These are phyloP conservation scores for Mimachlamys varia DNA, from an alignment of 2,888 invertebrate genomes.

Conservation along the genomic window DNA sequence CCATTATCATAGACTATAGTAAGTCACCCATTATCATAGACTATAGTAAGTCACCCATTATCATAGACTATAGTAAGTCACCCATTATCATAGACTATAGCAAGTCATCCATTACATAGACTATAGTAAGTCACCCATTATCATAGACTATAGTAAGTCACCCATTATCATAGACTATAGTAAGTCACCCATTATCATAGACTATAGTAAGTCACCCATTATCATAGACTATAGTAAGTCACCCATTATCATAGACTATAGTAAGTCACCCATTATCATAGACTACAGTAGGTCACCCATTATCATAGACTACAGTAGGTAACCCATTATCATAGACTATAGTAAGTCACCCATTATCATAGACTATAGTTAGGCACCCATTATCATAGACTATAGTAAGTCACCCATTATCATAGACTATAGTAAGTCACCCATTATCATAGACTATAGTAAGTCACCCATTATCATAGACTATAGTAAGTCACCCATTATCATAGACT, in stretches of 20 bases:
- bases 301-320: no score
- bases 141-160: constrained; percentile 68
- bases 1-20: no score
- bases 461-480: constrained; percentile 77
- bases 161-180: no score
- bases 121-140: no score
- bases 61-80: constrained; percentile 54
- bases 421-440: neutral
- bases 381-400: no score
- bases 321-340: no score
- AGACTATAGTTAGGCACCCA: constrained; percentile 71
- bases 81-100: no score
- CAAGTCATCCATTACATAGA: no score
- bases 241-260: constrained; percentile 63
- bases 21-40: constrained; percentile 42
- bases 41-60: constrained; percentile 65
- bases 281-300: constrained; percentile 69
- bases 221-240: constrained; percentile 49
- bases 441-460: no score
- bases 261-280: constrained; percentile 72
- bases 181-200: constrained; percentile 53
- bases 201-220: constrained; percentile 72
- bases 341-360: constrained; percentile 48
- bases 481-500: neutral
- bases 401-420: constrained; percentile 49